Conservation (phyloP, 2,113 vertebrate genomes). For the Herpetotheres cachinnans region DNA sequence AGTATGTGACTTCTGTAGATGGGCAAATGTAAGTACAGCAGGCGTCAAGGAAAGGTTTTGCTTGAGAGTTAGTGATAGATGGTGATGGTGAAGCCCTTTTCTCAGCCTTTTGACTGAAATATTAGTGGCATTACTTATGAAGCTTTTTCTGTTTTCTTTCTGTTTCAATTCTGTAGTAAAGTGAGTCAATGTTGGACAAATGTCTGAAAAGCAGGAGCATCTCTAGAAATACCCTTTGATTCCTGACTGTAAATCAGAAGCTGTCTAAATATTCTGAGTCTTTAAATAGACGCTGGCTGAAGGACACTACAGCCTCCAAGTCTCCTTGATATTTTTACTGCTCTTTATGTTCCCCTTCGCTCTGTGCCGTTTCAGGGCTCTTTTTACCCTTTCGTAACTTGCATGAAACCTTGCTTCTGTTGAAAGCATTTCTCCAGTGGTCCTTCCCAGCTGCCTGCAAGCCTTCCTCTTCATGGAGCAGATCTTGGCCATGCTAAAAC, state of each 20-base stretch:
- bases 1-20: neutral
- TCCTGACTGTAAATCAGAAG: slow-evolving; percentile 19
- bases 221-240: slow-evolving; percentile 3
- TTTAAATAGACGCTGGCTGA: neutral
- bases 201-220: neutral
- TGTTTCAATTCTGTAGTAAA: neutral
- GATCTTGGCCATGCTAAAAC: neutral
- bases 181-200: neutral
- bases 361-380: neutral
- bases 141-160: neutral
- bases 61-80: neutral
- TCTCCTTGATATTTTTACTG: neutral
- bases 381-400: neutral
- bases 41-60: neutral
- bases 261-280: neutral
- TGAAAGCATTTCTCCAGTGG: neutral
- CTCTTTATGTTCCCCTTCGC: neutral
- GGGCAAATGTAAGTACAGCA: neutral
- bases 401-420: neutral
- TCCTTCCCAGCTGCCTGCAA: neutral
- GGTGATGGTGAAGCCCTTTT: neutral
- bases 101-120: neutral
- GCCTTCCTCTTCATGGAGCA: neutral
- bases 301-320: neutral
- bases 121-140: neutral